These are phyloP conservation scores for Coleophora deauratella DNA, from an alignment of 2,888 invertebrate species.

Conservation along the genomic window DNA sequence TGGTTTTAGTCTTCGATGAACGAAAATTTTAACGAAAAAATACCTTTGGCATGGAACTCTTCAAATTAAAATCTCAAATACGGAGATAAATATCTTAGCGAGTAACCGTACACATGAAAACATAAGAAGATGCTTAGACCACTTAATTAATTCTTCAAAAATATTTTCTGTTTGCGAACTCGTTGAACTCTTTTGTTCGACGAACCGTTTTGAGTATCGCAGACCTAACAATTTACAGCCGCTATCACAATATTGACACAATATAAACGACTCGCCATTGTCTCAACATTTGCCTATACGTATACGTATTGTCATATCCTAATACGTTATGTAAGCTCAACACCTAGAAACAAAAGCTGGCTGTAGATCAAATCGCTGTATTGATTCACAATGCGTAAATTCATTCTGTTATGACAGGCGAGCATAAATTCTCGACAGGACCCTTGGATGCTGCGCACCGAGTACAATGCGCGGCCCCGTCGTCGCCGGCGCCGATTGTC, in stretches of 20 bases:
- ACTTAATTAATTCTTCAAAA: too few species aligned
- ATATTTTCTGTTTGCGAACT: background rate
- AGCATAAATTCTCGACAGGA: slow-evolving; percentile 66
- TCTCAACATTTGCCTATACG: slow-evolving; percentile 46
- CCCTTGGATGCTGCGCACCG: slow-evolving; percentile 70
- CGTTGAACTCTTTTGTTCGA: slow-evolving; percentile 20
- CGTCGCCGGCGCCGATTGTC: slow-evolving; percentile 46
- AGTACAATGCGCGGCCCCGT: slow-evolving; percentile 60
- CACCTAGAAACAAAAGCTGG: slow-evolving; percentile 64
- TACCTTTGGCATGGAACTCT: too few species aligned
- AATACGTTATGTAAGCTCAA: slow-evolving; percentile 57
- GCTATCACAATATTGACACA: slow-evolving; percentile 34
- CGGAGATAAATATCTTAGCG: too few species aligned
- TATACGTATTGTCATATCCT: slow-evolving; percentile 50
- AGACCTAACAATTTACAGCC: slow-evolving; percentile 10
- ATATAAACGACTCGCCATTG: slow-evolving; percentile 45
- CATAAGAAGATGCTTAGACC: too few species aligned
- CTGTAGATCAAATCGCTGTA: slow-evolving; percentile 66
- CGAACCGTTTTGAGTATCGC: background rate
- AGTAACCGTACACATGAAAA: background rate
- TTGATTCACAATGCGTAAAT: slow-evolving; percentile 72
- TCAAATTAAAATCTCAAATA: too few species aligned
- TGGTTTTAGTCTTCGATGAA: too few species aligned
- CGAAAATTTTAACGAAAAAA: too few species aligned
- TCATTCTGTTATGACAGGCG: slow-evolving; percentile 72